Evolutionary conservation across 2,113 vertebrate genomes (phyloP).

Genomic region (Origma solitaria): DNA sequence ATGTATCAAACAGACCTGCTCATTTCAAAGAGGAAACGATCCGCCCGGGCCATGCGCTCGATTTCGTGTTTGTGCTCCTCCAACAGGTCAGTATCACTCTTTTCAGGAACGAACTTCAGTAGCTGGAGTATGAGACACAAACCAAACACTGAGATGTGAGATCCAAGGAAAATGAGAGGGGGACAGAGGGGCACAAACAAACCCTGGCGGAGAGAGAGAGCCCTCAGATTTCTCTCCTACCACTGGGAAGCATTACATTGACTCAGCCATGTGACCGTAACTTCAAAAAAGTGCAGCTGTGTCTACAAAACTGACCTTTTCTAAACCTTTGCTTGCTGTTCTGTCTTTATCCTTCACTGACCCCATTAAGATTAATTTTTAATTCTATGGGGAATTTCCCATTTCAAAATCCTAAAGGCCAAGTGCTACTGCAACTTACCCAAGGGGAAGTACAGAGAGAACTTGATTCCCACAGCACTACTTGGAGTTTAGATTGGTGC

Average conservation of each 20-base stretch:
- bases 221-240: neutral
- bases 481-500: neutral
- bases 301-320: conserved; percentile 31
- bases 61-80: conserved; percentile 97
- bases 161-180: neutral
- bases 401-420: conserved; percentile 20
- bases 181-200: neutral
- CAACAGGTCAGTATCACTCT: conserved; percentile 91
- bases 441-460: conserved; percentile 1
- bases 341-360: conserved; percentile 17
- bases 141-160: neutral
- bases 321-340: conserved; percentile 14
- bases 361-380: neutral
- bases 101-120: conserved; percentile 95
- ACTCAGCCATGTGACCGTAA: neutral
- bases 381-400: conserved; percentile 30
- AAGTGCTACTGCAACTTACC: neutral
- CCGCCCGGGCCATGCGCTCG: conserved; percentile 95
- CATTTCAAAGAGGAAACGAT: conserved; percentile 98
- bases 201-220: neutral
- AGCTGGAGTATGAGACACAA: conserved; percentile 72
- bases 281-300: conserved; percentile 38
- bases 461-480: neutral
- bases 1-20: conserved; percentile 82
- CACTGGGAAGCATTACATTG: neutral